Evolutionary conservation across 2,888 invertebrate genomes (phyloP), one percentile per base, ranked within the genome.

Genomic region (Eupithecia exiguata): DNA sequence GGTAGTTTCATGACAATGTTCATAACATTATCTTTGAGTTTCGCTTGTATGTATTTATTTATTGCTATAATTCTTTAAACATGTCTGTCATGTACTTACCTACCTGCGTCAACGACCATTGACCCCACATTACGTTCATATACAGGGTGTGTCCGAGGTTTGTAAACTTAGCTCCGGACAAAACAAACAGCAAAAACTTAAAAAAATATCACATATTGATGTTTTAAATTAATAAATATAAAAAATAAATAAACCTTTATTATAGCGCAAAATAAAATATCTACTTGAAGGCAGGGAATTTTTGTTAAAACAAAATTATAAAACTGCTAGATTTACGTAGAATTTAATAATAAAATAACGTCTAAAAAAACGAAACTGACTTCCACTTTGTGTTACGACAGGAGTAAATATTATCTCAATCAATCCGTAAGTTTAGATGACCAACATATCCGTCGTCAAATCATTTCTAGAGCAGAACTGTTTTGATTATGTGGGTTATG

Each of bases 31-130:
- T 7, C 35, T 35, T 35, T 40, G 62, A 49, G n/a, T 49, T 71
- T 49, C 35, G 35, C 62, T 62, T 30, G 7, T 30, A 30, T 30
- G 7, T 30, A 30, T 30, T 30, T 67, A 67, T 46, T 67, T 67
- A 67, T 43, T 30, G 21, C 46, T 43, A 40, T 67, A 40, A 46
- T 70, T 67, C 58, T 67, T 40, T 67, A 62, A 67, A 74, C 70
- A 58, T 69, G 69, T 49, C 73, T 72, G 70, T 70, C 73, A 43
- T 18, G 35, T 40, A 72, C 61, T 14, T 25, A n/a, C 46, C 40
- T 38, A 35, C 40, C 35, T 43, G 58, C 49, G 72, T 69, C 58
- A 71, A 68, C 70, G 71, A 69, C 71, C 74, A 74, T 66, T 68
- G 74, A 75, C 69, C 72, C 63, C 67, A 53, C 43, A 30, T 49